A percentile compares a stretch with the other conserved stretches of the same genome.
Conservation (phyloP, 92 coral and sea anemone genomes). For the Meandrina meandrites region DNA sequence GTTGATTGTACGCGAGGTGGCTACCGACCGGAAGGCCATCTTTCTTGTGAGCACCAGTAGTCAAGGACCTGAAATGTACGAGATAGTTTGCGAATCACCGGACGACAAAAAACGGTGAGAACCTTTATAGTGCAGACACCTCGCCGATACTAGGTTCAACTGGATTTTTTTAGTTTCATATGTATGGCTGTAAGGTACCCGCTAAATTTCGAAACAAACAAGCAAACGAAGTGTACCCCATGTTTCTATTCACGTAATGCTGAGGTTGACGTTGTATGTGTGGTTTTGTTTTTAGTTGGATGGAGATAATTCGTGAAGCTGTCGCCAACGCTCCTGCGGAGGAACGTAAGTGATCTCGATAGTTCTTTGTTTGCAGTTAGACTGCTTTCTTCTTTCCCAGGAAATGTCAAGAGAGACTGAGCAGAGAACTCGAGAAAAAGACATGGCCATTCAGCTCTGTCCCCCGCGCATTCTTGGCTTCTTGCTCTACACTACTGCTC, state of each 20-base stretch:
- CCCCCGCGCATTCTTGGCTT: no score
- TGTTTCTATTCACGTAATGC: neutral
- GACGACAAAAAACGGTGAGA: conserved; percentile 81
- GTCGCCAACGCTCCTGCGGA: conserved; percentile 87
- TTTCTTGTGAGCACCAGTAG: conserved; percentile 91
- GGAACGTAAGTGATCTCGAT: conserved; percentile 54
- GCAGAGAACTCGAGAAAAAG: neutral
- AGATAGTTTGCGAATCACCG: conserved; percentile 84
- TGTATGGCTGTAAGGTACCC: no score
- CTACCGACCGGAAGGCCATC: conserved; percentile 89
- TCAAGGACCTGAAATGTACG: conserved; percentile 97
- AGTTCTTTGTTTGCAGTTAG: neutral
- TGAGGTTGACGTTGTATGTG: neutral
- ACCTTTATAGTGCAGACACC: neutral
- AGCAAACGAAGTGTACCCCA: neutral
- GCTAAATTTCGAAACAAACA: no score
- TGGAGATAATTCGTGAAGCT: conserved; percentile 78
- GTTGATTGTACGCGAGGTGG: conserved; percentile 96
- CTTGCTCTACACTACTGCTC: neutral
- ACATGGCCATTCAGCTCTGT: neutral
- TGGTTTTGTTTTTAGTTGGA: conserved; percentile 72
- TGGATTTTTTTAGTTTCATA: no score
- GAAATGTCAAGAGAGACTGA: neutral
- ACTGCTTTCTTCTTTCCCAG: neutral
- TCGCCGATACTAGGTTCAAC: no score